A percentile compares a stretch with the other conserved stretches of the same genome.
These are phyloP conservation scores for Bombus polaris DNA, from an alignment of 1,140 invertebrate species.

Conservation along the genomic window DNA sequence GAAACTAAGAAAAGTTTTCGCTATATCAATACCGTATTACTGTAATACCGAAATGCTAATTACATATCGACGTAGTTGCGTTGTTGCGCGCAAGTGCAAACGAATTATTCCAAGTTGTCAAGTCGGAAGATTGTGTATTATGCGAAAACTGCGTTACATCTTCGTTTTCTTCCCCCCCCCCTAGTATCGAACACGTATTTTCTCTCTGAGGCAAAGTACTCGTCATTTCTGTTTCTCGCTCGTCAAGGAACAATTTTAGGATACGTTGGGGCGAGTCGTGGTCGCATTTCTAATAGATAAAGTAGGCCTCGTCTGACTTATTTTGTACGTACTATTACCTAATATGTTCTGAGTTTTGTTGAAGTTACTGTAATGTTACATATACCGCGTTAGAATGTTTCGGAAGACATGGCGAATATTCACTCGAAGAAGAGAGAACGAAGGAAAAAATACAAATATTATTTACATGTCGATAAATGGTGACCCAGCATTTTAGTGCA, in stretches of 20 bases:
- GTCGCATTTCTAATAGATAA: not conserved
- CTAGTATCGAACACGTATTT: constrained; percentile 72
- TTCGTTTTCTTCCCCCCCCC: constrained; percentile 39
- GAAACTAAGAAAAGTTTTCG: not conserved
- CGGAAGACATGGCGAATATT: not conserved
- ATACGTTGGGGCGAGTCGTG: constrained; percentile 4
- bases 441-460: not conserved
- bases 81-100: not conserved
- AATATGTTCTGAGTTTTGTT: not conserved
- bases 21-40: not conserved
- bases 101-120: not conserved
- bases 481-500: not conserved
- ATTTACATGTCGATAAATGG: not conserved
- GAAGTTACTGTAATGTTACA: not conserved
- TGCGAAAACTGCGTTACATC: not conserved
- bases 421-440: not conserved
- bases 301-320: constrained; percentile 38
- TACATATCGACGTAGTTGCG: not conserved
- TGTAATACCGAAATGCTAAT: not conserved
- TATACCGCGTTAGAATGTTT: not conserved
- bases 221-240: constrained; percentile 4
- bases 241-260: constrained; percentile 7
- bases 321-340: constrained; percentile 8
- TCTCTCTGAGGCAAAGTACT: constrained; percentile 67
- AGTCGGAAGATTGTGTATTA: constrained; percentile 15